Conservation (phyloP, 2,888 invertebrate species). For the Leucophenga montana region DNA sequence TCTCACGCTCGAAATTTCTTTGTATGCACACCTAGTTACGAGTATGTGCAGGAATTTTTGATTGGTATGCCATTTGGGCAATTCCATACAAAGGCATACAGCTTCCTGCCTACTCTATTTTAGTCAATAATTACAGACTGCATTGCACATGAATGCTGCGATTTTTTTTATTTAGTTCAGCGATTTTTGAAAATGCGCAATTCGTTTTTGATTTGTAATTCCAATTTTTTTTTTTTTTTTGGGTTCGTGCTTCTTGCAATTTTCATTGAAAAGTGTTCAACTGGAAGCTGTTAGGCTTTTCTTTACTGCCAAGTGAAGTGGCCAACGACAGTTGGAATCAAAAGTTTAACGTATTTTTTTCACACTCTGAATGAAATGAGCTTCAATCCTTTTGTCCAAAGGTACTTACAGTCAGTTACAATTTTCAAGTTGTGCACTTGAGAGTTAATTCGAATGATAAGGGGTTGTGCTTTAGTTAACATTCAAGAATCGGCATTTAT, state of each 20-base stretch:
- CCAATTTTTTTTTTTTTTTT: not conserved
- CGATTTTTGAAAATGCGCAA: slow-evolving; percentile 18
- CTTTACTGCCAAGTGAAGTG: slow-evolving; percentile 42
- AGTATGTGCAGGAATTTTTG: slow-evolving; percentile 15
- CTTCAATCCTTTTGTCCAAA: slow-evolving; percentile 1
- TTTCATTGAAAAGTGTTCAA: slow-evolving; percentile 66
- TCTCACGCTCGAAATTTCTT: slow-evolving; percentile 25
- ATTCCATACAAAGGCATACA: not conserved
- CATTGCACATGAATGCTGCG: slow-evolving; percentile 2
- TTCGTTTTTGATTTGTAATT: not conserved
- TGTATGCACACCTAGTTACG: not conserved
- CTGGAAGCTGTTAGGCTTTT: slow-evolving; percentile 66
- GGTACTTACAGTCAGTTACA: slow-evolving; percentile 20
- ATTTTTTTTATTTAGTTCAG: not conserved
- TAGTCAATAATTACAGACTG: slow-evolving; percentile 5
- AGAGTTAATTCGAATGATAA: not conserved
- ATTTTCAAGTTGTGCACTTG: not conserved
- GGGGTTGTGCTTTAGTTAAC: too few species aligned
- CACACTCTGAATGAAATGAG: slow-evolving; percentile 5
- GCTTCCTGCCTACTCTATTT: slow-evolving; percentile 12
- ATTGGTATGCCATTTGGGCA: not conserved
- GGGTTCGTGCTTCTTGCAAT: slow-evolving; percentile 28
- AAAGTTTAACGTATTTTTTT: slow-evolving; percentile 7
- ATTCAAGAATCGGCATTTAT: too few species aligned
- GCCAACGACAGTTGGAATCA: slow-evolving; percentile 11